These are phyloP conservation scores for Clusia tigrina DNA, from an alignment of 2,888 invertebrate species.

Conservation along the genomic window DNA sequence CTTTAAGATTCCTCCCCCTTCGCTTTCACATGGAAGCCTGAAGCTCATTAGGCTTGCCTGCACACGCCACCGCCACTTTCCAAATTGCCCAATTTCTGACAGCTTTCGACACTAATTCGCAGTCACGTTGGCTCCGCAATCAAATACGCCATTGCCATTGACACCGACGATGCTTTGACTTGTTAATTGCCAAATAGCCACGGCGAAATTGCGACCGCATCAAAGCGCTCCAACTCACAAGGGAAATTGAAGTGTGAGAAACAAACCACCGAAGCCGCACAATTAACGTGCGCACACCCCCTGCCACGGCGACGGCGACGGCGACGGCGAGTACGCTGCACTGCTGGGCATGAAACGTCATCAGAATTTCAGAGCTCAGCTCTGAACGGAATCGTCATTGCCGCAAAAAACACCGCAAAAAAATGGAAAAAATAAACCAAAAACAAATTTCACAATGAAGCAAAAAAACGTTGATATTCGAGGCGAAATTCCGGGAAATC, in stretches of 20 bases:
- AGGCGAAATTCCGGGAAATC: slow-evolving; percentile 43
- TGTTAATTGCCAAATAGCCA: background rate
- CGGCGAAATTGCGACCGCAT: background rate
- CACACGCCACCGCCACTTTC: too few species aligned
- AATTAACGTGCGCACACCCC: background rate
- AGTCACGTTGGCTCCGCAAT: too few species aligned
- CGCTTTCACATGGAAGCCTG: too few species aligned
- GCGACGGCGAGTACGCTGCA: background rate
- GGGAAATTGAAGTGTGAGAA: background rate
- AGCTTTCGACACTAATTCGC: too few species aligned
- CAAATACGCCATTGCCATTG: background rate
- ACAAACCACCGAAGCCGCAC: background rate
- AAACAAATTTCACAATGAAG: too few species aligned
- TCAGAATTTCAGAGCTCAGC: background rate
- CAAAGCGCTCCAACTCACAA: background rate
- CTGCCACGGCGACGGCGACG: background rate
- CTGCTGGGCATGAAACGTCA: slow-evolving; percentile 8
- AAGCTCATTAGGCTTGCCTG: too few species aligned
- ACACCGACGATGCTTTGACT: background rate
- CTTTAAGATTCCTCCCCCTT: too few species aligned
- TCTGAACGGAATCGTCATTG: slow-evolving; percentile 12
- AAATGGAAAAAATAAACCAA: background rate
- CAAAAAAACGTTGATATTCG: slow-evolving; percentile 36
- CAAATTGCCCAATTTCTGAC: too few species aligned
- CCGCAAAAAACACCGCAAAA: background rate